Base-by-base conservation (phyloP, 2,797 vertebrate species). In the Sebastes trivittatus region DNA sequence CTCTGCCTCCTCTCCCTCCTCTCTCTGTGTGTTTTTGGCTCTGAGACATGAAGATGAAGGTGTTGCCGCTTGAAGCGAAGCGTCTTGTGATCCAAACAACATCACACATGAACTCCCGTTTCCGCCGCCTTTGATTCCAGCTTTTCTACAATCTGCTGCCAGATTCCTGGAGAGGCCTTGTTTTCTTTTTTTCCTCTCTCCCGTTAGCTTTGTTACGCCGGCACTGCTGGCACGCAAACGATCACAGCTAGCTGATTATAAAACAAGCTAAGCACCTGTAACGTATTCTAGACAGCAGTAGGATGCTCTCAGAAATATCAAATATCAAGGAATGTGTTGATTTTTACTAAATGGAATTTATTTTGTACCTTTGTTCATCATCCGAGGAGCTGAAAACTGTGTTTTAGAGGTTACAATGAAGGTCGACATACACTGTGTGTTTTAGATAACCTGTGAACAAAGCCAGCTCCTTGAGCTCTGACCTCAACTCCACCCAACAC, bases 11-110 rank as follows among this genome's bases (percentile, higher is more conserved):
- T 36, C 36, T 38, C 11, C 36, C 61, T 54, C 2, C 42, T 7
- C 42, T 4, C 14, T 10, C 22, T 11, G 18, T 30, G 23, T 56
- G 32, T 67, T 36, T 71, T 29, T 82, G 70, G 74, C 77, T 80
- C 62, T 7, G 49, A 74, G 56, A 75, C 78, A 83, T 29, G 11
- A 3, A 87, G 71, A 84, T 66, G 71, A 78, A 85, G 74, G 74
- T 67, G 59, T 42, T 59, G 71, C 80, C 3, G 77, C 82, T 81
- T 10, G 42, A 36, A 75, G 62, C 61, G 62, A 56, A 59, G 67
- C 61, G 4, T 82, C 82, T 65, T 85, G 22, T 82, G 95, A 97
- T 96, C 95, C 94, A 95, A 94, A 77, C 77, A 76, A 59, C 82
- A 81, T 87, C 80, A 81, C 64, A 81, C 62, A 49, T 34, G 82